phyloP scores from a whole-genome alignment of 2,797 vertebrate species.

The Premnoplex brunnescens region DNA sequence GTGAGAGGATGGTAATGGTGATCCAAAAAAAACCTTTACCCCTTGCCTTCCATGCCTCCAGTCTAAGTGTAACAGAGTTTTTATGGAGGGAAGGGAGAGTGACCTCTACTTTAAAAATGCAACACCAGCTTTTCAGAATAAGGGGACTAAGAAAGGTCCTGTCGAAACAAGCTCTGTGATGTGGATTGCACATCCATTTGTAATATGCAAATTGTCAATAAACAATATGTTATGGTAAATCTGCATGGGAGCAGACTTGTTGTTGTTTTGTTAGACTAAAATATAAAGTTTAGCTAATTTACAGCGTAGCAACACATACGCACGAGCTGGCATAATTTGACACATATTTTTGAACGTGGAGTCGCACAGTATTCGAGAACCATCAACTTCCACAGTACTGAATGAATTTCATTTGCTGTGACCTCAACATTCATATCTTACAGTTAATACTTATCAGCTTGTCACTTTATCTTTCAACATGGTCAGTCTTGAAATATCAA shows the following conservation, averaged over 20 bases:
- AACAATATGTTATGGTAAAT: background rate
- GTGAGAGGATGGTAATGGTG: background rate
- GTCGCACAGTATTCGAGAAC: background rate
- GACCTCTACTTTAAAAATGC: background rate
- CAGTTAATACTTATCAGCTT: background rate
- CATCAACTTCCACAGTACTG: background rate
- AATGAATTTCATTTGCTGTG: background rate
- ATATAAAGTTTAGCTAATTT: background rate
- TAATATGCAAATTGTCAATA: background rate
- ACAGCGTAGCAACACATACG: background rate
- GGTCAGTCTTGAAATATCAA: background rate
- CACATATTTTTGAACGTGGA: background rate
- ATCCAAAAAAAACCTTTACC: background rate
- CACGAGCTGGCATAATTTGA: background rate
- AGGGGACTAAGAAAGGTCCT: background rate
- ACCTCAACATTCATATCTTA: background rate
- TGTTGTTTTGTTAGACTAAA: background rate
- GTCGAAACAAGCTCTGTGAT: background rate
- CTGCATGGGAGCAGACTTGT: background rate
- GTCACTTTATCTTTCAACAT: background rate
- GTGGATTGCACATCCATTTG: background rate
- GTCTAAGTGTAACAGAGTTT: background rate
- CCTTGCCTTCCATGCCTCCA: background rate
- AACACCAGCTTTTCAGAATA: background rate
- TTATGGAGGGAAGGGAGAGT: background rate